Evolutionary conservation across 2,888 invertebrate species (phyloP), one percentile per base, ranked within the genome.

Genomic region (Coelopa pilipes): DNA sequence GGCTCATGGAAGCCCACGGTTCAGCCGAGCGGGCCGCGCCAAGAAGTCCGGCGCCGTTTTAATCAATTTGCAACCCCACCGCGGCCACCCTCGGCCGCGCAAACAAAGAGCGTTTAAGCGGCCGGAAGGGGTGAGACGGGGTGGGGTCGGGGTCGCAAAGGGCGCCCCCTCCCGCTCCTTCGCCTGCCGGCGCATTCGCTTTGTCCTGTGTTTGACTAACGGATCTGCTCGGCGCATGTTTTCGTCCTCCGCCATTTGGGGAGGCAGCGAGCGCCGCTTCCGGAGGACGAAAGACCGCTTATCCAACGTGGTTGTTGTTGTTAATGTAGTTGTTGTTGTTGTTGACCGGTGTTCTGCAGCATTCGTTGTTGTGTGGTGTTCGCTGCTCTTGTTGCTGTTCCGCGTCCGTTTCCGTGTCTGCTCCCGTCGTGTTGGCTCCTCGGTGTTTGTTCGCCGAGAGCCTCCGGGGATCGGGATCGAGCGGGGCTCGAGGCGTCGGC

Each of bases 11-110:
- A 63, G 46, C n/a, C n/a, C n/a, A n/a, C n/a, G n/a, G n/a, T n/a
- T n/a, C 17, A 65, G n/a, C 19, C 21, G 19, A 17, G 12, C 17
- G 57, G 34, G 47, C n/a, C n/a, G 45, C 45, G 19, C 67, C 7
- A 53, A 21, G 24, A 60, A 59, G 17, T 62, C 57, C 70, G n/a
- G 63, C 55, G 76, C 60, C 76, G 72, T 71, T 78, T 79, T 73
- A 79, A 79, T 78, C 79, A 78, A 78, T 79, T 78, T 69, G 77
- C 77, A 79, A 78, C 78, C 69, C 71, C n/a, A n/a, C n/a, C 34
- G 4, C 34, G 34, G 34, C 34, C 34, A 4, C 34, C 34, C 34
- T 34, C 34, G 34, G 34, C 4, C 34, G 34, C 7, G 34, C 34
- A 34, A 34, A 34, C 7, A 34, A 34, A 34, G 2, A 7, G 7